phyloP scores from a whole-genome alignment of 1,140 invertebrate species.

The Propsilocerus akamusi region DNA sequence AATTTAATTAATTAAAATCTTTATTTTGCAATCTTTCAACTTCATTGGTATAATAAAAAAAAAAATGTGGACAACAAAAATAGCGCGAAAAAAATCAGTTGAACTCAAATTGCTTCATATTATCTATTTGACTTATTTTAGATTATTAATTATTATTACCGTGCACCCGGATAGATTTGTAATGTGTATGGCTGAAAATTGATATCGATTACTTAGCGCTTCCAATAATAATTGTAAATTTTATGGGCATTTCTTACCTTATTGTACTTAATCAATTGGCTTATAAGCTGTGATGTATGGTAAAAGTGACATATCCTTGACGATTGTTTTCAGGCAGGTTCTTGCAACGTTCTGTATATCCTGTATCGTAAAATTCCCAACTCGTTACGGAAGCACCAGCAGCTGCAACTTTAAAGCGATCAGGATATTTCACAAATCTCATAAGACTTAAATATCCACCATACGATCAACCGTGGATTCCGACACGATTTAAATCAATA shows the following conservation, averaged over 20 bases:
- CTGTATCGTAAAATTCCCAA: slow-evolving; percentile 84
- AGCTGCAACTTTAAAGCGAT: slow-evolving; percentile 76
- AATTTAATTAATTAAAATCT: too few relatives aligned
- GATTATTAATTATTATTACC: too few relatives aligned
- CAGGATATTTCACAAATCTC: slow-evolving; percentile 62
- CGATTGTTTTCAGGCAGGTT: slow-evolving; percentile 68
- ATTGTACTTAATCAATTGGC: slow-evolving; percentile 72
- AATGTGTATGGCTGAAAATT: slow-evolving; percentile 45
- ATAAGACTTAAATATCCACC: slow-evolving; percentile 70
- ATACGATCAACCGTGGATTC: slow-evolving; percentile 52
- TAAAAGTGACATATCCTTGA: slow-evolving; percentile 82
- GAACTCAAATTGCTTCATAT: too few relatives aligned
- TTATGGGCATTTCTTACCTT: slow-evolving; percentile 38
- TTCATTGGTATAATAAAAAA: too few relatives aligned
- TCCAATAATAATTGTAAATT: too few relatives aligned
- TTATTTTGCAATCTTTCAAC: too few relatives aligned
- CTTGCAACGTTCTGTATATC: slow-evolving; percentile 97
- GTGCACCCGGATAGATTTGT: slow-evolving; percentile 87
- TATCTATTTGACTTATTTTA: too few relatives aligned
- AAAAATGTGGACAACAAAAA: too few relatives aligned
- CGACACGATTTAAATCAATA: slow-evolving; percentile 83
- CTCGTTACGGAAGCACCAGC: slow-evolving; percentile 94
- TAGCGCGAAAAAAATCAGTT: too few relatives aligned
- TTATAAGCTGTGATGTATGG: slow-evolving; percentile 83
- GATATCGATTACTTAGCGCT: too few relatives aligned